Conservation (phyloP, 2,113 vertebrate genomes). For the Stictonetta naevosa region DNA sequence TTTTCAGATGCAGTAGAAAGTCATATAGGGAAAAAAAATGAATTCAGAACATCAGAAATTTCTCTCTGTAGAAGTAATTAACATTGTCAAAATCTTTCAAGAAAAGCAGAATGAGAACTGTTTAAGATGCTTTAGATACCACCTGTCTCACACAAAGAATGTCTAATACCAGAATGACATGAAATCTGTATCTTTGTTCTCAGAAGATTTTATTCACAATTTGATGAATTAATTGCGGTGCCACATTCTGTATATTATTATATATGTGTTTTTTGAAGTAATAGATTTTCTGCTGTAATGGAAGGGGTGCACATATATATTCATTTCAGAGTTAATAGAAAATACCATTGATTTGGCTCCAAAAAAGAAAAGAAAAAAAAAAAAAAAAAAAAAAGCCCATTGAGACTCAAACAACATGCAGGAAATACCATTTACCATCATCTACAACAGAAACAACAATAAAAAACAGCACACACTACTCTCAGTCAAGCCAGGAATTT, state of each 20-base stretch:
- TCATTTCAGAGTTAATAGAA: neutral
- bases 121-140: slow-evolving; percentile 2
- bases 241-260: neutral
- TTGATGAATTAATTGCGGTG: neutral
- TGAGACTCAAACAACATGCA: neutral
- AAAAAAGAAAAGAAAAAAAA: neutral
- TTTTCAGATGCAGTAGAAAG: neutral
- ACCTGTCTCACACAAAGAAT: neutral
- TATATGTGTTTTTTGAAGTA: neutral
- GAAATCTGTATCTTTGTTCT: neutral
- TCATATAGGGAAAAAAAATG: neutral
- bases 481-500: neutral
- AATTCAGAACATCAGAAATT: neutral
- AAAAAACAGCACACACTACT: neutral
- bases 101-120: neutral
- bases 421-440: neutral
- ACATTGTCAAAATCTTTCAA: slow-evolving; percentile 7
- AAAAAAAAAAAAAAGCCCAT: neutral
- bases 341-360: neutral
- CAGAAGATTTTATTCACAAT: neutral
- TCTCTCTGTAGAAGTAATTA: slow-evolving; percentile 25
- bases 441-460: neutral
- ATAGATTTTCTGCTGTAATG: neutral
- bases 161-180: neutral
- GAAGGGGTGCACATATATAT: neutral